Evolutionary conservation across 2,888 invertebrate species (phyloP), one percentile per base, ranked within the genome.

Genomic region (Yponomeuta plumbellus): DNA sequence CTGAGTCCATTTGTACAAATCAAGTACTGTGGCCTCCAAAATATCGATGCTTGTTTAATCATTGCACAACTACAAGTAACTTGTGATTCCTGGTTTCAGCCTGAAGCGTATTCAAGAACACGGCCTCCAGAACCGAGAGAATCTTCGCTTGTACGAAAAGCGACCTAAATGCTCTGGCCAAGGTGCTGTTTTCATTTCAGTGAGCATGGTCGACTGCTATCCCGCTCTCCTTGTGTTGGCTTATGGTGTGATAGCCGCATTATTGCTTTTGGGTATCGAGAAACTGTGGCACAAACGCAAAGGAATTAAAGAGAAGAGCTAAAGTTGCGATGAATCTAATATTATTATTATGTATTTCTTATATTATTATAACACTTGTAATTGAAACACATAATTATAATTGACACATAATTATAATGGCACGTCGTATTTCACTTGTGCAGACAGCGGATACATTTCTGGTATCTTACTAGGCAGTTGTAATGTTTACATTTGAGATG

Each of bases 121-220:
- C 52, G 90, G 95, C 0, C 75, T 95, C 1, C 94, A 94, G 72
- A 82, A 84, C 58, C 86, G 94, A 13, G 94, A 94, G 71, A 88
- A 93, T 85, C 74, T 77, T 62, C 81, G 92, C 64, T 81, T 94
- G 39, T 95, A 94, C 75, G 93, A 94, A 34, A 93, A 92, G 68
- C 93, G 92, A 72, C 95, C 95, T 0, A 85, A 85, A 69, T 95
- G 95, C 72, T 81, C 86, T 0, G 92, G 92, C 8, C 93, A 94
- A 71, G 86, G 84, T 52, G 92, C 92, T 0, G 89, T 85, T 70
- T 95, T 95, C 75, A 88, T 95, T 20, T 94, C 93, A 52, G 95
- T 94, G 56, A 93, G 94, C 70, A 88, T 94, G 77, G 91, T 94
- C 0, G 94, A 94, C 74, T 93, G 92, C 70, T 92, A 92, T 73